Conservation (phyloP, 2,113 vertebrate species). For the Psilopsiagon aurifrons region DNA sequence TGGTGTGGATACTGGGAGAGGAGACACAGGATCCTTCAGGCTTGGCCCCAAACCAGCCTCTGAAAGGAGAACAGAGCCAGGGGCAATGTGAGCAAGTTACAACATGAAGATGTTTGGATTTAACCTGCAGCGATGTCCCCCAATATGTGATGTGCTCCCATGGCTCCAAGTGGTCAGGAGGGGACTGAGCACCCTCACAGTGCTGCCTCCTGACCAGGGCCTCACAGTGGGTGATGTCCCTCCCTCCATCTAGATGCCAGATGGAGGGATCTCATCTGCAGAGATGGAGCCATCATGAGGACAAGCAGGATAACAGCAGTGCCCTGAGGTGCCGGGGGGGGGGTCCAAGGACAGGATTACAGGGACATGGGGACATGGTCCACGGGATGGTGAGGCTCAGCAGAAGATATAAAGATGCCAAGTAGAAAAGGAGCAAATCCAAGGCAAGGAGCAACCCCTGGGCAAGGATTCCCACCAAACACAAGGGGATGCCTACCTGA, state of each 20-base stretch:
- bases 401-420: background rate
- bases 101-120: background rate
- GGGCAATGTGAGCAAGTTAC: background rate
- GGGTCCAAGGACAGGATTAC: background rate
- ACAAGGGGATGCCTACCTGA: background rate
- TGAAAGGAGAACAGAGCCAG: background rate
- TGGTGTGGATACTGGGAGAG: background rate
- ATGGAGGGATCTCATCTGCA: background rate
- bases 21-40: background rate
- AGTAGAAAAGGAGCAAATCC: background rate
- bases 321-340: background rate
- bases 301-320: background rate
- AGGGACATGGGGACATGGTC: background rate
- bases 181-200: background rate
- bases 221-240: background rate
- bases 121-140: fast-evolving
- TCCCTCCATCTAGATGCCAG: background rate
- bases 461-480: background rate
- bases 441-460: background rate
- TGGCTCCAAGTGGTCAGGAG: background rate
- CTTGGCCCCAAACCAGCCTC: background rate
- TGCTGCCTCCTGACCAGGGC: background rate
- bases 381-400: background rate
- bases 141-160: background rate
- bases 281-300: background rate